A percentile compares a stretch with the other conserved stretches of the same genome.
phyloP scores from a whole-genome alignment of 2,113 vertebrate genomes.

The Pomatorhinus ruficollis region DNA sequence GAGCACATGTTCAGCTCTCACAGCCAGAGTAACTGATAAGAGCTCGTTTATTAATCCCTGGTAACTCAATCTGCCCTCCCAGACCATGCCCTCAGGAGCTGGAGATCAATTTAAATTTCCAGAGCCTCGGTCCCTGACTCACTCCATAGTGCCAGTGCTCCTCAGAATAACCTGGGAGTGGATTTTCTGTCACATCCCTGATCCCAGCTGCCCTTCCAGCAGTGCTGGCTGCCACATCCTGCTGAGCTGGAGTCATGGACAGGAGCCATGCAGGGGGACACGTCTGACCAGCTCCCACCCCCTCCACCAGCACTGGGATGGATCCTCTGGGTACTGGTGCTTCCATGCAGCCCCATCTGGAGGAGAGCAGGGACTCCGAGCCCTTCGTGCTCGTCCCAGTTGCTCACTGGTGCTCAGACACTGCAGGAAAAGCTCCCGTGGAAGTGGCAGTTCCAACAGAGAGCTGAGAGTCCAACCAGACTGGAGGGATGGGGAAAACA shows the following conservation, averaged over 20 bases:
- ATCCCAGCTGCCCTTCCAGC: not conserved
- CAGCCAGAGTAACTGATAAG: not conserved
- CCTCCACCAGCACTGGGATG: not conserved
- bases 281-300: not conserved
- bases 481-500: not conserved
- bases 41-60: not conserved
- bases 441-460: not conserved
- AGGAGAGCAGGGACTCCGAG: not conserved
- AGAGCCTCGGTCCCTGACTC: not conserved
- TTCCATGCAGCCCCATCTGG: not conserved
- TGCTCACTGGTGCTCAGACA: not conserved
- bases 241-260: not conserved
- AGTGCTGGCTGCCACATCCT: not conserved
- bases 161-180: not conserved
- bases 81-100: not conserved
- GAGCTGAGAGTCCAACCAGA: rapidly evolving
- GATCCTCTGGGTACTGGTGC: not conserved
- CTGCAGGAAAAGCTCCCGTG: not conserved
- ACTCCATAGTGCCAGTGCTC: not conserved
- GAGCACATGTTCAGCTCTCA: not conserved
- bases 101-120: not conserved
- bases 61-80: conserved; percentile 6
- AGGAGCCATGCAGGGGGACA: not conserved
- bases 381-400: not conserved
- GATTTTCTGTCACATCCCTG: not conserved